Percentiles rank a stretch among this genome's conserved stretches.
phyloP scores from a whole-genome alignment of 2,888 invertebrate species.

The Pristionchus entomophagus region DNA sequence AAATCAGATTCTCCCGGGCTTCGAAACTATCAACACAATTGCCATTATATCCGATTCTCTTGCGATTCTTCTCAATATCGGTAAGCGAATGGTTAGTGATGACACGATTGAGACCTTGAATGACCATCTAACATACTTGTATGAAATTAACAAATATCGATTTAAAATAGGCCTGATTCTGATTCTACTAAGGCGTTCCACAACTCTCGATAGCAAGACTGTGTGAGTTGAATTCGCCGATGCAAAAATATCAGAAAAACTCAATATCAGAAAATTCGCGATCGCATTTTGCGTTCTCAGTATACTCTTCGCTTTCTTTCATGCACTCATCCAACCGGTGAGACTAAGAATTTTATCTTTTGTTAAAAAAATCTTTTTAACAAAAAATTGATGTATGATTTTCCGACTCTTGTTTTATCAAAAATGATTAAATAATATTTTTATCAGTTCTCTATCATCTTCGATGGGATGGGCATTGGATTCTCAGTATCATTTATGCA shows the following conservation, averaged over 20 bases:
- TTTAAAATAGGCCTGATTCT: neutral
- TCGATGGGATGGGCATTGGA: neutral
- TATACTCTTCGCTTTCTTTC: neutral
- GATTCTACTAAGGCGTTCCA: neutral
- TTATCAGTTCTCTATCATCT: neutral
- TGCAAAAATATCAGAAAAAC: neutral
- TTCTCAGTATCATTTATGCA: constrained; percentile 10
- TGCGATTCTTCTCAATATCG: neutral
- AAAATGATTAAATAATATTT: neutral
- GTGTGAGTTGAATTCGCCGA: neutral
- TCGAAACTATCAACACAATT: neutral
- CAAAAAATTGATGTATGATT: neutral
- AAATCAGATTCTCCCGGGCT: constrained; percentile 21
- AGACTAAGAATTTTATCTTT: neutral
- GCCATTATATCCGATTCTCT: neutral
- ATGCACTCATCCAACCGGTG: constrained; percentile 17
- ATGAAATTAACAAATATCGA: no score
- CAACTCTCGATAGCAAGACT: constrained; percentile 2
- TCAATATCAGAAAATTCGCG: neutral
- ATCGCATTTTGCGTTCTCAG: neutral
- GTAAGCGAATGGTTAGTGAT: neutral
- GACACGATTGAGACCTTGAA: no score
- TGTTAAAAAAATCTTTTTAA: neutral
- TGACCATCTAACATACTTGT: no score
- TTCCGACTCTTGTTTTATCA: neutral